Base-by-base conservation (phyloP, 2,888 invertebrate species). In the Hermodice carunculata region DNA sequence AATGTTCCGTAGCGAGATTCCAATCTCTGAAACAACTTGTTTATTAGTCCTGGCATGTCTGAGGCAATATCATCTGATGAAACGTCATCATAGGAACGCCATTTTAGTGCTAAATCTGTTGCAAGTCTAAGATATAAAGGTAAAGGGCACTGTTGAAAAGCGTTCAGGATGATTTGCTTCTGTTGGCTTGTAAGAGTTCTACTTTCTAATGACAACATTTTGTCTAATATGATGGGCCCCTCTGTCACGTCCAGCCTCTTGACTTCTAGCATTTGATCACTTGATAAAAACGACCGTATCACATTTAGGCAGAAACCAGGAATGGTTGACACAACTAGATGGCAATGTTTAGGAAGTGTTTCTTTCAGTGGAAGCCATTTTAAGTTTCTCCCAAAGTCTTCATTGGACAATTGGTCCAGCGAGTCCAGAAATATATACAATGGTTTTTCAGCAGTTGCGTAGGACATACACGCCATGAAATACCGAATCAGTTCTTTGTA, bases 31-130 rank as follows among this genome's bases (percentile, higher is more conserved):
- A 75, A 69, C 29, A 70, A 51, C 2, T 48, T 54, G 24, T 37
- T 48, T 4, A 69, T 60, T 24, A 69, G 46, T 28, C 69, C 69
- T 2, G 51, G 46, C 57, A 69, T 64, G 40, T 56, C 53, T 28
- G 53, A 17, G 4, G 64, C 56, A n/a, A 69, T 43, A 1, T 28
- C 42, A 31, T 59, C 64, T 19, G 44, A 19, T 14, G 37, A 17
- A 17, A 61, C 42, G 3, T 34, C 42, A 60, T 78, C 77, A 48
- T 74, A 74, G 19, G 74, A 74, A 17, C 54, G 64, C 74, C 74
- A 74, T 17, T 31, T 48, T 1, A 43, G 11, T 32, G 72, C 65
- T 26, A 69, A 58, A 32, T 74, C 73, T 17, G 59, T 64, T 11
- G 72, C 61, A 11, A 74, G 64, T 14, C 69, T 58, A 6, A 65